Evolutionary conservation across 2,888 invertebrate genomes (phyloP), one percentile per base, ranked within the genome.

Genomic region (Eupeodes luniger): DNA sequence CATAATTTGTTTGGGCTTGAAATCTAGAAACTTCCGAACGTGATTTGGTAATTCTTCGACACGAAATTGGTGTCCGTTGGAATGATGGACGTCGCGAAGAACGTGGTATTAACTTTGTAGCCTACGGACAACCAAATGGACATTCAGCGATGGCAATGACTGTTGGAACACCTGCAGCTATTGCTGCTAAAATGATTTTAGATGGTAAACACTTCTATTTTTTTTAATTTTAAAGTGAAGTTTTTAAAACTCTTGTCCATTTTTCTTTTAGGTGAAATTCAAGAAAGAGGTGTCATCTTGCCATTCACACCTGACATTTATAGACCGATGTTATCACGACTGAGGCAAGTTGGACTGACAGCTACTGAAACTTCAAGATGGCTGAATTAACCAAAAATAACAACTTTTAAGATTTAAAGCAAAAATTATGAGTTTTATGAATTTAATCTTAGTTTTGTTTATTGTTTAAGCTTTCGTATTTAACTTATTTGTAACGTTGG

Each of bases 71-170:
- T 44, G 97, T 99, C 81, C 95, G 96, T 82, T 99, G 99, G 98
- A 97, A 98, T 4, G 98, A 98, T 92, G 96, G 96, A 27, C 95
- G 95, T 89, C 94, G 96, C 89, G 99, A 99, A 94, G 94, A 95
- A 69, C 96, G 98, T 67, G 97, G 96, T 87, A 96, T 98, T 72
- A 98, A 97, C 89, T 95, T 99, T 94, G 97, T 99, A 0, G 96
- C 97, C 78, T 98, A 99, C 90, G 99, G 99, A 0, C 96, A 97
- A 87, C 94, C 95, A 0, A 91, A 93, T 12, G 97, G 97, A 0
- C 98, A 98, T 93, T 98, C 99, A 0, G 99, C 99, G 40, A 99
- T 99, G 99, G 97, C 98, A 0, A 96, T 97, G 91, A 97, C 98
- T 10, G 98, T 98, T 10, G 98, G 98, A 34, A 98, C 96, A 94